A percentile compares a stretch with the other conserved stretches of the same genome.
These are phyloP conservation scores for Sigmodon hispidus DNA, from an alignment of 2,113 vertebrate species.

Conservation along the genomic window DNA sequence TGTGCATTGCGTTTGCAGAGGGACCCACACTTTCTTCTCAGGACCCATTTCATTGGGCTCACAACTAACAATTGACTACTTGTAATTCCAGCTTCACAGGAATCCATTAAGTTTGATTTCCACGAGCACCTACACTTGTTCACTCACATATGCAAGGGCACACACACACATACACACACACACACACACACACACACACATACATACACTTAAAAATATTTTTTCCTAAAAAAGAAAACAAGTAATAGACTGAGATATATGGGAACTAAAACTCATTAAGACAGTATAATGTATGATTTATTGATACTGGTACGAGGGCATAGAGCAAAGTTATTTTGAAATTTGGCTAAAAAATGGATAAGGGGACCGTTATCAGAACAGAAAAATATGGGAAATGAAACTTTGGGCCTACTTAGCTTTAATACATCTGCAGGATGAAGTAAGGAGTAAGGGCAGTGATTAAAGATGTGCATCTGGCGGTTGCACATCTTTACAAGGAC, in stretches of 20 bases:
- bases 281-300: neutral
- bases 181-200: neutral
- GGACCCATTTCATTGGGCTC: neutral
- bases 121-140: no score
- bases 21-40: neutral
- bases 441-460: neutral
- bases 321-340: neutral
- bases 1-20: neutral
- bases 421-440: neutral
- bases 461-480: neutral
- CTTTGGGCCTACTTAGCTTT: neutral
- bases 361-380: neutral
- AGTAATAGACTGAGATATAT: neutral
- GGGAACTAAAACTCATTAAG: neutral
- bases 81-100: neutral
- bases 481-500: neutral
- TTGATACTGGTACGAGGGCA: neutral
- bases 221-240: neutral
- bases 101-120: neutral
- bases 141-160: no score
- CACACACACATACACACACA: fast-evolving
- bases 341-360: neutral
- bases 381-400: neutral
- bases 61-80: neutral
- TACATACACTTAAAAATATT: neutral